phyloP scores from a whole-genome alignment of 2,797 vertebrate genomes.

The Squalus acanthias region DNA sequence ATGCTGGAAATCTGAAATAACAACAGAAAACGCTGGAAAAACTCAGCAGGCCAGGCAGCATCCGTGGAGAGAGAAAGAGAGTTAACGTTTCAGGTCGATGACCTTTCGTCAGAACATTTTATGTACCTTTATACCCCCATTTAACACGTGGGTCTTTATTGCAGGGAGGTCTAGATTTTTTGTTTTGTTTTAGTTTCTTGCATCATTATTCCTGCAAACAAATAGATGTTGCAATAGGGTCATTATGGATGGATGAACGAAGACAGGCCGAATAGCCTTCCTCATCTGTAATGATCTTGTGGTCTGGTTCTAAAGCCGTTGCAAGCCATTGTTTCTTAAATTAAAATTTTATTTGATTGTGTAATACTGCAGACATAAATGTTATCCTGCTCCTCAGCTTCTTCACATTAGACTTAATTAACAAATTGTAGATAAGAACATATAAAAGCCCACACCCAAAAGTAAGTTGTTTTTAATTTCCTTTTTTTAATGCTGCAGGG shows the following conservation, averaged over 20 bases:
- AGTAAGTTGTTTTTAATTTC: neutral
- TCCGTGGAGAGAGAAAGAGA: no score
- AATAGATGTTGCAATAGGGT: neutral
- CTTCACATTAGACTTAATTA: neutral
- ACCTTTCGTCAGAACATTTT: no score
- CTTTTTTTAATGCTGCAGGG: neutral
- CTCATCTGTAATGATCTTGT: neutral
- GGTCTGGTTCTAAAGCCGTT: neutral
- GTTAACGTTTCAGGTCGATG: no score
- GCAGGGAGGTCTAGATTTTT: neutral
- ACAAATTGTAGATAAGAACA: neutral
- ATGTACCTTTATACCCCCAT: neutral
- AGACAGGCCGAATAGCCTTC: neutral
- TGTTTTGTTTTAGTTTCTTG: neutral
- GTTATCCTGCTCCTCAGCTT: neutral
- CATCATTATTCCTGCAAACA: neutral
- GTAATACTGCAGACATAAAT: neutral
- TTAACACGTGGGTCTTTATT: neutral
- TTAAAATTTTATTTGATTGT: neutral
- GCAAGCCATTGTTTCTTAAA: neutral
- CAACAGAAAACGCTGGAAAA: no score
- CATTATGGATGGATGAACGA: neutral
- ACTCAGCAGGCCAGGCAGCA: no score
- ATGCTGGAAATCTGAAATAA: no score
- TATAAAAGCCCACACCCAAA: neutral